These are phyloP conservation scores for Anoplopoma fimbria DNA, from an alignment of 2,113 vertebrate species.

Conservation along the genomic window DNA sequence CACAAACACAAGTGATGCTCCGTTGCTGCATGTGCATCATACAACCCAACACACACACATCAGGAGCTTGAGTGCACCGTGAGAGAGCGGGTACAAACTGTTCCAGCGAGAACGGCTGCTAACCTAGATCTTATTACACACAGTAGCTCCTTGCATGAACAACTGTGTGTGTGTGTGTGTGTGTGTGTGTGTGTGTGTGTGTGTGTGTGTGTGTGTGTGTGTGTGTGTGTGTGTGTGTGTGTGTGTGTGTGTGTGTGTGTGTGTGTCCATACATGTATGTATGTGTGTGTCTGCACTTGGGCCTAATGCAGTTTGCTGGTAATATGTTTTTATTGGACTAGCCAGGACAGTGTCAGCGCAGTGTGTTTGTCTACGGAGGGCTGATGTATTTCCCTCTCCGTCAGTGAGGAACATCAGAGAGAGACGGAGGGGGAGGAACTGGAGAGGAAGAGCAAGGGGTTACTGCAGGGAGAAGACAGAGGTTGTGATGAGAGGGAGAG, in stretches of 20 bases:
- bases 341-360: constrained; percentile 53
- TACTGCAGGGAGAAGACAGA: constrained; percentile 73
- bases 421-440: constrained; percentile 2
- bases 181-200: constrained; percentile 16
- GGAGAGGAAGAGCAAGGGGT: constrained; percentile 59
- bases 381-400: constrained; percentile 54
- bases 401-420: constrained; percentile 56
- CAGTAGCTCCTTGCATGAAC: constrained; percentile 25
- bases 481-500: constrained; percentile 58
- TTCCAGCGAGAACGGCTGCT: constrained; percentile 66
- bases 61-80: constrained; percentile 35
- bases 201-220: constrained; percentile 12
- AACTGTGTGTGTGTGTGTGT: constrained; percentile 18
- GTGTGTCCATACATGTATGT: neutral
- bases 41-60: constrained; percentile 3
- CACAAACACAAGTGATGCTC: neutral
- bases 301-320: constrained; percentile 70
- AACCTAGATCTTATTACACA: constrained; percentile 77
- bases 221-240: constrained; percentile 27
- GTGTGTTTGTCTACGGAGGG: constrained; percentile 54
- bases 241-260: constrained; percentile 5
- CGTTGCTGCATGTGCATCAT: neutral
- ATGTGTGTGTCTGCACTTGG: constrained; percentile 26
- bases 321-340: constrained; percentile 71
- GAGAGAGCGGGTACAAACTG: constrained; percentile 65